Percentiles rank a stretch among this genome's conserved stretches.
Conservation (phyloP, 2,113 vertebrate species). For the Ramphastos sulfuratus region DNA sequence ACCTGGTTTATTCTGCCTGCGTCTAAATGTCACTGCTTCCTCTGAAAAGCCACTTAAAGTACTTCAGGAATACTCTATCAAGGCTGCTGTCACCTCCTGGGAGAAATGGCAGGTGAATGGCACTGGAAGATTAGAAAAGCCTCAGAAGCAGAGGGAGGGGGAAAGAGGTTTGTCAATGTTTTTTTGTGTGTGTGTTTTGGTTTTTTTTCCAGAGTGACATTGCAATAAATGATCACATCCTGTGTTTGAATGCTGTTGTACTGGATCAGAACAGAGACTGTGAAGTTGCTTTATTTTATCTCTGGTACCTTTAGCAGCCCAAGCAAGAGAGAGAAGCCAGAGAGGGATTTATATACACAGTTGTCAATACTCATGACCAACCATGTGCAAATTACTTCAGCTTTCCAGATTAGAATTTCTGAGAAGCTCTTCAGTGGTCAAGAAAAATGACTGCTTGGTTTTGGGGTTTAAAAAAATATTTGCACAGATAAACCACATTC, state of each 20-base stretch:
- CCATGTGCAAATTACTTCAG: not conserved
- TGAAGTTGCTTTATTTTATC: not conserved
- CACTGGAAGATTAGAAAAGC: not conserved
- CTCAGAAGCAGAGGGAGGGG: not conserved
- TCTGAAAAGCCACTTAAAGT: constrained; percentile 18
- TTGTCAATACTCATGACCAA: not conserved
- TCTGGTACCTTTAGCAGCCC: not conserved
- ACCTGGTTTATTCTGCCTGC: not conserved
- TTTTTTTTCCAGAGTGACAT: not conserved
- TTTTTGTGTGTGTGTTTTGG: not conserved
- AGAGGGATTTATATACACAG: not conserved
- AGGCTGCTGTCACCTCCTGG: constrained; percentile 6
- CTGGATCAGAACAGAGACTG: not conserved
- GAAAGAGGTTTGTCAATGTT: not conserved
- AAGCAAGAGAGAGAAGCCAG: not conserved
- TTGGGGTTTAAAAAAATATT: not conserved
- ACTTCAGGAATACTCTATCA: not conserved
- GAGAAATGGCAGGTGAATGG: not conserved
- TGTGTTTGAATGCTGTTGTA: not conserved
- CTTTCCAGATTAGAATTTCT: not conserved
- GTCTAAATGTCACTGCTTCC: constrained; percentile 1
- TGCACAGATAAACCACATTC: not conserved
- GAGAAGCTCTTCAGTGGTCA: not conserved
- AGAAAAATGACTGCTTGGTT: not conserved
- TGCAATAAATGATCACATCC: not conserved